phyloP scores from a whole-genome alignment of 2,113 vertebrate genomes.

The Labrus mixtus region DNA sequence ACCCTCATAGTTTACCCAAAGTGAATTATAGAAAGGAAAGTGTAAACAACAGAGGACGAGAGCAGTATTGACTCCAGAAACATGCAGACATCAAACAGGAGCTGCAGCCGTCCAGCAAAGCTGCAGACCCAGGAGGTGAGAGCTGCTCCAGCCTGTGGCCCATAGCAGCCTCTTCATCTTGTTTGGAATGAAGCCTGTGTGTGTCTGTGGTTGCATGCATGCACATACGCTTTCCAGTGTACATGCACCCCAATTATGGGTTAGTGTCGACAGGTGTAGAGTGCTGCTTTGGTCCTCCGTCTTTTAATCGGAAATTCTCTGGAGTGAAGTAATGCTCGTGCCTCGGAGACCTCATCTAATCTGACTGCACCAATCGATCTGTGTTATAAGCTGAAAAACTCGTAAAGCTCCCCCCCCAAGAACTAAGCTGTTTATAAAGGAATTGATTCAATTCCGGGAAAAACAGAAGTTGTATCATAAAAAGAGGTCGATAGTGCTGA shows the following conservation, averaged over 20 bases:
- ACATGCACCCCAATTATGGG: slow-evolving; percentile 19
- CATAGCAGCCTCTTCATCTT: background rate
- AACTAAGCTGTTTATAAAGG: slow-evolving; percentile 48
- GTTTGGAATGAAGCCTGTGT: background rate
- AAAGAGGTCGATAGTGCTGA: slow-evolving; percentile 28
- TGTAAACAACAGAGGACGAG: background rate
- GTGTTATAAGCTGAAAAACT: slow-evolving; percentile 35
- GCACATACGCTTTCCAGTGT: slow-evolving; percentile 12
- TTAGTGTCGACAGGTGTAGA: slow-evolving; percentile 41
- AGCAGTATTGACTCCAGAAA: slow-evolving; percentile 3
- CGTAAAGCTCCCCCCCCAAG: slow-evolving; percentile 1
- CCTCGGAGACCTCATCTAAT: slow-evolving; percentile 42
- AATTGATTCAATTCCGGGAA: slow-evolving; percentile 47
- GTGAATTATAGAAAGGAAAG: background rate
- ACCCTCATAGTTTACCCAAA: background rate
- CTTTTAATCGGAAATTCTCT: slow-evolving; percentile 37
- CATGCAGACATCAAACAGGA: slow-evolving; percentile 19
- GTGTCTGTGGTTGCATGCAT: background rate
- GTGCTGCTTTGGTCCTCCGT: slow-evolving; percentile 6
- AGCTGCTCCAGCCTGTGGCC: slow-evolving; percentile 16
- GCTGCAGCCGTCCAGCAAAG: slow-evolving; percentile 15
- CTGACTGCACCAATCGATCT: slow-evolving; percentile 44
- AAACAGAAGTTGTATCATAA: slow-evolving; percentile 44
- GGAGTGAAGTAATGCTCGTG: slow-evolving; percentile 3
- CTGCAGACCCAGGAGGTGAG: slow-evolving; percentile 19